Conservation (phyloP, 2,888 invertebrate genomes). For the Parelbella ahira region DNA sequence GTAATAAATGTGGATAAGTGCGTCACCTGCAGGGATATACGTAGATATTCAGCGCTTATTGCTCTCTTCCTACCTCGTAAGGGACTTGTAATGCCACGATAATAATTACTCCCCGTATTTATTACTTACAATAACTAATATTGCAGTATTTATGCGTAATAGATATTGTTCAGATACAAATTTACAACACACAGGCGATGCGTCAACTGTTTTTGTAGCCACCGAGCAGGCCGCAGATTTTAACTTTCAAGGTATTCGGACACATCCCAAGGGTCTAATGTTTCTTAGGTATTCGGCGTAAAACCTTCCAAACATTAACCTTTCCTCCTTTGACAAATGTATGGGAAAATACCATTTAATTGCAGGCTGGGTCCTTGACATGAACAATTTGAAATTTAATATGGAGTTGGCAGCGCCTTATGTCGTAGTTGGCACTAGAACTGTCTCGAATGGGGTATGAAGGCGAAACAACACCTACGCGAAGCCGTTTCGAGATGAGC, state of each 20-base stretch:
- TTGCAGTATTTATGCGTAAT: no score
- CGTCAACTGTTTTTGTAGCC: conserved; percentile 37
- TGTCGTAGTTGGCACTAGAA: conserved; percentile 32
- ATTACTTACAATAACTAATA: no score
- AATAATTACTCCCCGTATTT: no score
- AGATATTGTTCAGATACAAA: no score
- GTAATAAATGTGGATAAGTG: no score
- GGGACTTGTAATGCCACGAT: no score
- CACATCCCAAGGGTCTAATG: conserved; percentile 46
- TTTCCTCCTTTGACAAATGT: conserved; percentile 35
- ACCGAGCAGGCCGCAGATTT: conserved; percentile 43
- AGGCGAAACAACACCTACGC: conserved; percentile 20
- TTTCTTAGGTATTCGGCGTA: conserved; percentile 38
- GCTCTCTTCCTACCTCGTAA: no score
- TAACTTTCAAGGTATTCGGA: conserved; percentile 59
- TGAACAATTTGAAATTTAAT: conserved; percentile 36
- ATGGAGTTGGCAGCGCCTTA: conserved; percentile 35
- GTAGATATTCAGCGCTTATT: no score
- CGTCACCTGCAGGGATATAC: no score
- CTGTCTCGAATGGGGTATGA: conserved; percentile 11
- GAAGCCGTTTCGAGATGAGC: conserved; percentile 3
- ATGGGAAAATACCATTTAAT: conserved; percentile 26
- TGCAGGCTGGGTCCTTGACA: conserved; percentile 36
- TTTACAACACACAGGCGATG: no score
- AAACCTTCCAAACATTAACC: conserved; percentile 34